These are phyloP conservation scores for Sebastes itinus DNA, from an alignment of 2,797 vertebrate genomes.

Conservation along the genomic window DNA sequence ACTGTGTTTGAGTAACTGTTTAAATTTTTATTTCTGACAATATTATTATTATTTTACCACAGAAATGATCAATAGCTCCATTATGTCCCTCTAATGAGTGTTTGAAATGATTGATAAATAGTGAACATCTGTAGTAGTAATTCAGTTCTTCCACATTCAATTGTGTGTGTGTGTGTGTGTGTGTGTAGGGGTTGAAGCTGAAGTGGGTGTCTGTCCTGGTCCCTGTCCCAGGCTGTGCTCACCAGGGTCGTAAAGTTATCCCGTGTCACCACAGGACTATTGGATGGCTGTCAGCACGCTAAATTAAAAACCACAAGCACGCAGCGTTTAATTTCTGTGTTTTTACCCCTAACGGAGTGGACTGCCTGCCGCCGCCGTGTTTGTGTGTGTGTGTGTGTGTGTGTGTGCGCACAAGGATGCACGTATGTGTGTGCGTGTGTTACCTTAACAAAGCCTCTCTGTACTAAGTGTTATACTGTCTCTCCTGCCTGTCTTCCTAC, in stretches of 20 bases:
- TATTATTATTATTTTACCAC: conserved; percentile 38
- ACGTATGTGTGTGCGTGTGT: conserved; percentile 4
- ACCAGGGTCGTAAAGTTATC: conserved; percentile 64
- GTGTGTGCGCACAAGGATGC: background rate
- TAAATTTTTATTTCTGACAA: conserved; percentile 2
- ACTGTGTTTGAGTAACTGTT: conserved; percentile 2
- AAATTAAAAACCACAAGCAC: conserved; percentile 77
- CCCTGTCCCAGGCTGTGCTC: conserved; percentile 56
- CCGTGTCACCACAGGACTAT: conserved; percentile 66
- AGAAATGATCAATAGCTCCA: conserved; percentile 32
- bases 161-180: background rate
- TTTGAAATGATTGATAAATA: conserved; percentile 21
- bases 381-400: background rate
- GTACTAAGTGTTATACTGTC: conserved; percentile 27
- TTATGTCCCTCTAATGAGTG: conserved; percentile 3
- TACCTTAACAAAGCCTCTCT: conserved; percentile 59
- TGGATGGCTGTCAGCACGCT: conserved; percentile 68
- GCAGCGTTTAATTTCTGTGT: conserved; percentile 68
- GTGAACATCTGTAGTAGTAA: conserved; percentile 13
- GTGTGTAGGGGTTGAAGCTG: background rate
- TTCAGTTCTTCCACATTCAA: background rate
- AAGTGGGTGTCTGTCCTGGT: conserved; percentile 58
- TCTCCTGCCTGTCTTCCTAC: conserved; percentile 8
- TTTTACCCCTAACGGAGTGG: conserved; percentile 65
- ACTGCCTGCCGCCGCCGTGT: conserved; percentile 42